Percentiles rank a stretch among this genome's conserved stretches.
phyloP scores from a whole-genome alignment of 2,113 vertebrate species.

The Lophius piscatorius region DNA sequence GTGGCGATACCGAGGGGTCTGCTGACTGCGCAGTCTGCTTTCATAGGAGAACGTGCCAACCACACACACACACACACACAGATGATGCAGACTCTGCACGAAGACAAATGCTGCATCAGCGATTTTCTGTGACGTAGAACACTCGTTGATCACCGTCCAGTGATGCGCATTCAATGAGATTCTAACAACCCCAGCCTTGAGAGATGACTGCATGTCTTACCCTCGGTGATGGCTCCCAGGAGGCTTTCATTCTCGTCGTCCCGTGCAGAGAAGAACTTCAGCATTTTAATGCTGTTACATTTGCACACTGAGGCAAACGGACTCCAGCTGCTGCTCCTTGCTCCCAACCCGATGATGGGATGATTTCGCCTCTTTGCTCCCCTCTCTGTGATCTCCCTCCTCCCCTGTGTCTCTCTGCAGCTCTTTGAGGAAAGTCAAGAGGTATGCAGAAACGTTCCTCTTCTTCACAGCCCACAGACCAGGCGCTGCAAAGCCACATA shows the following conservation, averaged over 20 bases:
- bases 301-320: constrained; percentile 22
- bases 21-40: constrained; percentile 5
- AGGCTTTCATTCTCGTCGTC: constrained; percentile 79
- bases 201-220: constrained; percentile 44
- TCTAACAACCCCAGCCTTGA: too few relatives aligned
- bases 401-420: constrained; percentile 68
- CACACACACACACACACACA: neutral
- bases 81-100: constrained; percentile 41
- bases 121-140: constrained; percentile 17
- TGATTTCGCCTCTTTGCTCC: constrained; percentile 47
- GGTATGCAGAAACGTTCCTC: constrained; percentile 69
- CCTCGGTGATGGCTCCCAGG: constrained; percentile 70
- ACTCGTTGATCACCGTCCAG: neutral
- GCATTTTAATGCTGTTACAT: constrained; percentile 66
- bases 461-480: constrained; percentile 47
- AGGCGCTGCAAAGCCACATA: constrained; percentile 34
- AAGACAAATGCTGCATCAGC: constrained; percentile 66
- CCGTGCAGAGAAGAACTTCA: constrained; percentile 78
- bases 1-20: neutral
- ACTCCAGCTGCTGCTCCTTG: constrained; percentile 38
- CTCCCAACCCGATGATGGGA: constrained; percentile 47
- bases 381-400: constrained; percentile 46
- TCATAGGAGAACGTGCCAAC: constrained; percentile 19
- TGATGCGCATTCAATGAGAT: too few relatives aligned
- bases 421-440: constrained; percentile 73